phyloP scores from a whole-genome alignment of 2,797 vertebrate species.

The Buphagus erythrorhynchus region DNA sequence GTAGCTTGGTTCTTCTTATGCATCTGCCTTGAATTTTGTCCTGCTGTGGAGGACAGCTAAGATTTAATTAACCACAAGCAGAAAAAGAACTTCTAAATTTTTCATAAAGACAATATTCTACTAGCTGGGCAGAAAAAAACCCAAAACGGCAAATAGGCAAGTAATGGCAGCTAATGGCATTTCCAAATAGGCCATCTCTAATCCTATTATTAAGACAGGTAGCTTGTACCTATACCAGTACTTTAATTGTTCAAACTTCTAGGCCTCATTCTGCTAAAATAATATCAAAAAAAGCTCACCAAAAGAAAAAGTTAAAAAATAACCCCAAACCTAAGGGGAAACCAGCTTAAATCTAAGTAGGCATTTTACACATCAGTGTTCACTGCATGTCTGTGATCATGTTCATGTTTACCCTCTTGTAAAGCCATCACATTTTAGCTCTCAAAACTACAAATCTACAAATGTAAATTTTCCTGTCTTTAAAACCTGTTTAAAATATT shows the following conservation, averaged over 20 bases:
- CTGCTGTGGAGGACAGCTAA: neutral
- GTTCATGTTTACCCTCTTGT: neutral
- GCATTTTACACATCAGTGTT: neutral
- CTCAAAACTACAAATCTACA: neutral
- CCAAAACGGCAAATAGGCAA: neutral
- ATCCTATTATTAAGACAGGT: neutral
- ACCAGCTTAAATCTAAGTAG: neutral
- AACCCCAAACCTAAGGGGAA: neutral
- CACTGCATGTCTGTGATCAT: neutral
- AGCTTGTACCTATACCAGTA: neutral
- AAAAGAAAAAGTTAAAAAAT: neutral
- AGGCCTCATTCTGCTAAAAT: neutral
- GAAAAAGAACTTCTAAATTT: neutral
- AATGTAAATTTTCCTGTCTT: neutral
- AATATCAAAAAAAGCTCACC: accelerated
- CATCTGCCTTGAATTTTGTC: neutral
- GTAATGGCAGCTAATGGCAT: neutral
- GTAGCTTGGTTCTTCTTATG: neutral
- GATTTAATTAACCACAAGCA: neutral
- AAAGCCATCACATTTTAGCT: neutral
- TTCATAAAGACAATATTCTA: neutral
- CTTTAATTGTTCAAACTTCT: neutral
- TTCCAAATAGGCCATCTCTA: neutral
- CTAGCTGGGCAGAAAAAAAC: neutral
- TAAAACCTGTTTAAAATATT: neutral